A percentile compares a stretch with the other conserved stretches of the same genome.
phyloP scores from a whole-genome alignment of 1,140 invertebrate genomes.

The Geopemphigus sp. region DNA sequence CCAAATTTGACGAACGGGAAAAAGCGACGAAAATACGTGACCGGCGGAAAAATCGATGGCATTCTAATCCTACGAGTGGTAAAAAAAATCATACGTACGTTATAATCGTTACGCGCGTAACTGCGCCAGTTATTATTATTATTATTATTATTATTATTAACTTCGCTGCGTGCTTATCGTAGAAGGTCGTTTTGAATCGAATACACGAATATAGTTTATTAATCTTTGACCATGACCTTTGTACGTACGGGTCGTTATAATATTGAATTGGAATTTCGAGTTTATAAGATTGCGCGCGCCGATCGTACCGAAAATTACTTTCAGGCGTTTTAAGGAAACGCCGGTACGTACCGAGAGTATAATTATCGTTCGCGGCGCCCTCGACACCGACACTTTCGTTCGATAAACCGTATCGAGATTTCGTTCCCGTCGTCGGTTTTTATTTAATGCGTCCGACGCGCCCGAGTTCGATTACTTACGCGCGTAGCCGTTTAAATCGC shows the following conservation, averaged over 20 bases:
- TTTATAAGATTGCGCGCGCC: not conserved
- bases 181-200: constrained; percentile 16
- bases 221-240: constrained; percentile 27
- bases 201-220: not conserved
- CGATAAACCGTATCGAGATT: no score
- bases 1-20: no score
- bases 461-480: no score
- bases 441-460: no score
- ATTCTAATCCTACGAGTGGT: not conserved
- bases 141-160: not conserved
- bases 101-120: not conserved
- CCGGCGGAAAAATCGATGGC: not conserved
- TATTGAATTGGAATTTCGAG: not conserved
- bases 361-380: no score
- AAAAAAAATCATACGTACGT: constrained; percentile 1
- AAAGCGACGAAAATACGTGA: not conserved
- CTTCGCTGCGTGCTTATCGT: not conserved
- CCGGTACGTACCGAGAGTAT: not conserved
- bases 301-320: not conserved
- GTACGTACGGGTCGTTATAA: not conserved
- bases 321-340: no score
- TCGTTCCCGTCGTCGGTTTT: no score
- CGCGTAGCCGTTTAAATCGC: no score
- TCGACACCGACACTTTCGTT: no score
- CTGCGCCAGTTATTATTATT: not conserved